These are phyloP conservation scores for Calliopsis andreniformis DNA, from an alignment of 1,140 invertebrate genomes.

Conservation along the genomic window DNA sequence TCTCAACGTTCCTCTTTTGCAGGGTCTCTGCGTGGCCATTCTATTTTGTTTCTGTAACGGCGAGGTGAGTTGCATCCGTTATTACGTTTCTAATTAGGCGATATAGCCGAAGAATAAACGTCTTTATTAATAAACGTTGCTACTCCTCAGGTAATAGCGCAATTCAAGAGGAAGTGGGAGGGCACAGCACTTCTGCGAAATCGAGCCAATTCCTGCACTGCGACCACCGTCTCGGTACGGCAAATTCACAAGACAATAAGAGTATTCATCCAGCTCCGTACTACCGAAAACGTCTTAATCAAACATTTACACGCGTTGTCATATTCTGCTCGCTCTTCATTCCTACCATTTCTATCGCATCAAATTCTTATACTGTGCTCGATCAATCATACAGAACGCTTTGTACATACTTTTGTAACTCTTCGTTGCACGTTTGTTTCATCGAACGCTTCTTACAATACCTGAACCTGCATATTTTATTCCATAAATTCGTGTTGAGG, in stretches of 20 bases:
- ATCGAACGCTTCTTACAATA: neutral
- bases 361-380: no score
- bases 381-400: neutral
- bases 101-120: neutral
- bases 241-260: constrained; percentile 41
- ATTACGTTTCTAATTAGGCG: neutral
- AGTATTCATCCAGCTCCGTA: neutral
- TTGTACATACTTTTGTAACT: constrained; percentile 1
- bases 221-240: constrained; percentile 91
- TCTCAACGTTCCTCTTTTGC: constrained; percentile 80
- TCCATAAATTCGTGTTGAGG: neutral
- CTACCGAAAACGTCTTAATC: constrained; percentile 12
- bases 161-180: constrained; percentile 90
- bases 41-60: constrained; percentile 98
- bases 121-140: constrained; percentile 37
- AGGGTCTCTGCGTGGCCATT: constrained; percentile 95
- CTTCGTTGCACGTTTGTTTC: neutral
- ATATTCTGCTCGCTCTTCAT: neutral
- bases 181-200: constrained; percentile 86
- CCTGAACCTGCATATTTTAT: neutral
- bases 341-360: neutral
- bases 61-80: constrained; percentile 84
- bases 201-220: constrained; percentile 90
- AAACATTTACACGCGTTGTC: neutral
- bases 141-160: constrained; percentile 85